Conservation (phyloP, 92 coral and sea anemone genomes). For the Heteractis magnifica region DNA sequence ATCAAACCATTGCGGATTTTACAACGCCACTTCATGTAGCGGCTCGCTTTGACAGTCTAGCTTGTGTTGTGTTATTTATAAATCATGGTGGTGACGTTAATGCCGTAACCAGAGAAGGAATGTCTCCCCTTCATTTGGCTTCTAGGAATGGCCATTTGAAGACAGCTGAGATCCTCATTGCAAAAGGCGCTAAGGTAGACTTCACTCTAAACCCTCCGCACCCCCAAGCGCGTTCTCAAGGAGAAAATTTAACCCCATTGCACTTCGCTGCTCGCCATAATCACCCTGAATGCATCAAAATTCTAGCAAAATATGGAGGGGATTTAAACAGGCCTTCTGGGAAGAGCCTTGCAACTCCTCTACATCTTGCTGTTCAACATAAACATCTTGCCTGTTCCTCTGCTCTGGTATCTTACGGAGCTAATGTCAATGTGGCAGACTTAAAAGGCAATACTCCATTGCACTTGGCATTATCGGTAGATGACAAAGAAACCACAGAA, state of each 20-base stretch:
- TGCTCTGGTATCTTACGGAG: constrained; percentile 37
- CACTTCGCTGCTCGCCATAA: constrained; percentile 69
- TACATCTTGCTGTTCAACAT: constrained; percentile 47
- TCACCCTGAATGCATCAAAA: constrained; percentile 53
- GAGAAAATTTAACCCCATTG: constrained; percentile 53
- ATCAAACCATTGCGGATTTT: constrained; percentile 48
- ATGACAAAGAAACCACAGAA: constrained; percentile 35
- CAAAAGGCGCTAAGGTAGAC: constrained; percentile 48
- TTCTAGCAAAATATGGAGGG: constrained; percentile 47
- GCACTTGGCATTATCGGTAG: constrained; percentile 43
- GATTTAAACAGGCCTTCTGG: constrained; percentile 40
- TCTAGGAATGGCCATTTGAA: constrained; percentile 53
- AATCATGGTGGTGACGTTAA: constrained; percentile 60
- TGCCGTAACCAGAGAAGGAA: constrained; percentile 59
- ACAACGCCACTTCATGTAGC: constrained; percentile 65
- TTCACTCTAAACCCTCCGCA: constrained; percentile 35
- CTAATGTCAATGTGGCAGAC: constrained; percentile 35
- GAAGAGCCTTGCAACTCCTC: constrained; percentile 34
- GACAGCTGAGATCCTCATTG: constrained; percentile 48
- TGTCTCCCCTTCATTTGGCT: constrained; percentile 67
- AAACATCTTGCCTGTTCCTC: constrained; percentile 42
- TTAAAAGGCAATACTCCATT: constrained; percentile 50
- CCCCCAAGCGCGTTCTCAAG: constrained; percentile 30
- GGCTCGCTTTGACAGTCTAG: constrained; percentile 59
- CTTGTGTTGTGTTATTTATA: constrained; percentile 56